Percentiles rank a stretch among this genome's conserved stretches.
Conservation (phyloP, 2,797 vertebrate species). For the Harpagifer antarcticus region DNA sequence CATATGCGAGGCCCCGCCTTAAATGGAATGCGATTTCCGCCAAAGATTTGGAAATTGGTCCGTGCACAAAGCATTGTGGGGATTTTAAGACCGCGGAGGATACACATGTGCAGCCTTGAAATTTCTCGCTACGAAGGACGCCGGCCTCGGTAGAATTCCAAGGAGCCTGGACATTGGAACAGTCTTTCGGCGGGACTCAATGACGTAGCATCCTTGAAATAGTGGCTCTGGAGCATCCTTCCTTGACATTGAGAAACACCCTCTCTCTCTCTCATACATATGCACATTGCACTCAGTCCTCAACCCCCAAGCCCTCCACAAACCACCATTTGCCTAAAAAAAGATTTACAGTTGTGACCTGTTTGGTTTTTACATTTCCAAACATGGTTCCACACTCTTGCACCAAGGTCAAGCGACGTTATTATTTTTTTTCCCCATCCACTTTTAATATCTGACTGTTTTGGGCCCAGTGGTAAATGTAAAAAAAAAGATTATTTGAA, state of each 20-base stretch:
- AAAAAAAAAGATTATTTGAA: conserved; percentile 65
- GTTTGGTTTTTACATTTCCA: conserved; percentile 37
- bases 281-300: conserved; percentile 15
- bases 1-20: too few species aligned
- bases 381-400: conserved; percentile 38
- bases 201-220: too few species aligned
- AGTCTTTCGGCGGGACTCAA: too few species aligned
- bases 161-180: too few species aligned
- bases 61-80: too few species aligned
- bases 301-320: background rate
- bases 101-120: too few species aligned
- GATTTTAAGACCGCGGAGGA: too few species aligned
- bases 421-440: conserved; percentile 58
- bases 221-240: too few species aligned
- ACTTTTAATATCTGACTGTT: conserved; percentile 44
- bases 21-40: too few species aligned
- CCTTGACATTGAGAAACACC: background rate
- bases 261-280: conserved; percentile 1
- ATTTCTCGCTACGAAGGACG: too few species aligned
- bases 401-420: conserved; percentile 56
- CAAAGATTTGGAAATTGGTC: too few species aligned
- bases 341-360: conserved; percentile 28
- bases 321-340: conserved; percentile 33
- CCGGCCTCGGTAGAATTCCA: too few species aligned
- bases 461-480: conserved; percentile 42